Evolutionary conservation across 2,888 invertebrate genomes (phyloP).

Genomic region (Xanthostigma xanthostigma): DNA sequence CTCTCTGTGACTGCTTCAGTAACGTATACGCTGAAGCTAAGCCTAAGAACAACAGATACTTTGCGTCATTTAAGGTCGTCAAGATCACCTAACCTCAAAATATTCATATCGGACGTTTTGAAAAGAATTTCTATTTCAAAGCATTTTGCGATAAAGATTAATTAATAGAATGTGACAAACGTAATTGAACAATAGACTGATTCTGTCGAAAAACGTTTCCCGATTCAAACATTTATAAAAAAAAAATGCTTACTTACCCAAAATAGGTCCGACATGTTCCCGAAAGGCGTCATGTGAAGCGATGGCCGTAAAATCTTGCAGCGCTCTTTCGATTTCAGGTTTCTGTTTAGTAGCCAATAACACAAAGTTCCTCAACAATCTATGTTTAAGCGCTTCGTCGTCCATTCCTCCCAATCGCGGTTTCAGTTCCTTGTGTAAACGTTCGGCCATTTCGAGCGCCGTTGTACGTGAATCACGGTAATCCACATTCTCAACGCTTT

Average conservation of each 20-base stretch:
- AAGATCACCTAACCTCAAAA: background rate
- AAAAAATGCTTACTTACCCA: too few relatives aligned
- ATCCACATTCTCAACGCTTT: slow-evolving; percentile 33
- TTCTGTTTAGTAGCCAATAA: slow-evolving; percentile 75
- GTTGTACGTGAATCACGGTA: slow-evolving; percentile 61
- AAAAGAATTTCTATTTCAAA: background rate
- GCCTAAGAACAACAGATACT: background rate
- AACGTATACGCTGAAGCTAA: slow-evolving; percentile 55
- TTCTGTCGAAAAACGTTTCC: too few relatives aligned
- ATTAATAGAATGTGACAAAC: background rate
- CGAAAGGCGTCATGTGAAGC: slow-evolving; percentile 56
- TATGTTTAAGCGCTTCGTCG: slow-evolving; percentile 51
- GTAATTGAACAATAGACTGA: slow-evolving; percentile 12
- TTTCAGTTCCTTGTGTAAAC: slow-evolving; percentile 57
- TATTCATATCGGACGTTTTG: background rate
- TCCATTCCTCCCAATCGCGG: slow-evolving; percentile 39
- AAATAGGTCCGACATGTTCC: slow-evolving; percentile 72
- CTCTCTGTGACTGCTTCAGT: slow-evolving; percentile 79
- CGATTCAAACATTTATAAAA: too few relatives aligned
- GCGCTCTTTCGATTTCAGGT: slow-evolving; percentile 63
- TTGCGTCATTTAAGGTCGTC: background rate
- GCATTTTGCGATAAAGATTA: background rate
- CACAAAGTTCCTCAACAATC: slow-evolving; percentile 65
- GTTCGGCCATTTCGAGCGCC: slow-evolving; percentile 60
- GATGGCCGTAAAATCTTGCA: slow-evolving; percentile 57